Conservation (phyloP, 2,888 invertebrate genomes). For the Sarcophaga carnaria region DNA sequence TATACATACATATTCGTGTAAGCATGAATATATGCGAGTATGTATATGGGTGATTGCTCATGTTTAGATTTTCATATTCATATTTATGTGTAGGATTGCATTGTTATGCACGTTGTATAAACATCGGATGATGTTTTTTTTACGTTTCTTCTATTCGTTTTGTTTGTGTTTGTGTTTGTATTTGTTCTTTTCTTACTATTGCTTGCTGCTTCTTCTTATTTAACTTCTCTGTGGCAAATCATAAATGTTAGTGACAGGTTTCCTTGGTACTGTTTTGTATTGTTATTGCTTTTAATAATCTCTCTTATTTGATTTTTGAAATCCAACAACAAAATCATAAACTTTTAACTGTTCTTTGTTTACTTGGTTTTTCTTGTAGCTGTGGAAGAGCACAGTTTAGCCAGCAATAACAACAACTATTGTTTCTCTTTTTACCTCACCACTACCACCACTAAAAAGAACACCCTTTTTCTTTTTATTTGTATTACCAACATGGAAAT, state of each 20-base stretch:
- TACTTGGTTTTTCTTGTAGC: not conserved
- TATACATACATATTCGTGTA: not conserved
- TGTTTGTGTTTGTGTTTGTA: no score
- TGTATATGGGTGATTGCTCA: not conserved
- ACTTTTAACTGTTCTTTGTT: not conserved
- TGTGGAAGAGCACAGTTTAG: not conserved
- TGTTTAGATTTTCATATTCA: slow-evolving; percentile 8
- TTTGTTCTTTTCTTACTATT: not conserved
- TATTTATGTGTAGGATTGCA: slow-evolving; percentile 39
- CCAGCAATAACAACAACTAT: not conserved
- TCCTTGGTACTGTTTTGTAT: slow-evolving; percentile 28
- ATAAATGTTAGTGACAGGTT: slow-evolving; percentile 58
- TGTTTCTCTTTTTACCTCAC: not conserved
- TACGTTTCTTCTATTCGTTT: not conserved
- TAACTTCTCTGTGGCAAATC: not conserved
- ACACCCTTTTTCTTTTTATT: no score
- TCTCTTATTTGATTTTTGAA: slow-evolving; percentile 10
- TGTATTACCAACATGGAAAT: no score
- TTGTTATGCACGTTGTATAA: slow-evolving; percentile 36
- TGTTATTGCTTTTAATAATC: slow-evolving; percentile 26
- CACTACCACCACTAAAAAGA: not conserved
- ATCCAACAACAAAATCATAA: no score
- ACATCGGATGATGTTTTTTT: slow-evolving; percentile 46
- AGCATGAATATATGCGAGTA: not conserved
- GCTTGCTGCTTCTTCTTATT: not conserved